Conservation (phyloP, 2,888 invertebrate species). For the Diarsia rubi region DNA sequence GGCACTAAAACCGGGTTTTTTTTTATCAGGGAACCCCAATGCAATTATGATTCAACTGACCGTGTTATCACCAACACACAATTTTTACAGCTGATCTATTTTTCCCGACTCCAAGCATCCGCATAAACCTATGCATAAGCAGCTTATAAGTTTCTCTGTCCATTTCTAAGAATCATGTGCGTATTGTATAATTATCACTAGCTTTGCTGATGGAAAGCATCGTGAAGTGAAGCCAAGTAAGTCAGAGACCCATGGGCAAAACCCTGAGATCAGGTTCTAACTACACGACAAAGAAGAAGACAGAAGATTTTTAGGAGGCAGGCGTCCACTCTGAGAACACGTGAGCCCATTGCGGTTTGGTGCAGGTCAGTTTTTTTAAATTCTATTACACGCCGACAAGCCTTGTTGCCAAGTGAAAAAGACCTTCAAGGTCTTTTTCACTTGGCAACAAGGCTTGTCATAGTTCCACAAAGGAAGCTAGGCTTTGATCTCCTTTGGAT, state of each 20-base stretch:
- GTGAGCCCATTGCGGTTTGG: neutral
- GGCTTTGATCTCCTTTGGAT: neutral
- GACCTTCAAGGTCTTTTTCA: too few relatives aligned
- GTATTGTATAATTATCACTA: too few relatives aligned
- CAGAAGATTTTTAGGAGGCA: neutral
- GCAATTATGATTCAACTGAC: constrained; percentile 3
- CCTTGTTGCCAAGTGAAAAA: too few relatives aligned
- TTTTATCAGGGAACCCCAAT: constrained; percentile 31
- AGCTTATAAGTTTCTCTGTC: neutral
- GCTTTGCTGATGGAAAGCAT: too few relatives aligned
- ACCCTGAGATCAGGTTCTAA: too few relatives aligned
- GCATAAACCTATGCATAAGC: neutral
- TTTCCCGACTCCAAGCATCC: neutral
- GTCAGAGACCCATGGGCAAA: too few relatives aligned
- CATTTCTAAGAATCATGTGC: too few relatives aligned
- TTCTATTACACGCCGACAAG: too few relatives aligned
- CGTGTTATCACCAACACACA: neutral
- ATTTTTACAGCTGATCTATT: neutral
- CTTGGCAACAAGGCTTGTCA: neutral
- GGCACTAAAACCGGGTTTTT: constrained; percentile 44
- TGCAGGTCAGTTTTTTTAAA: too few relatives aligned
- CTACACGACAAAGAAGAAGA: too few relatives aligned
- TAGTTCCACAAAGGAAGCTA: neutral
- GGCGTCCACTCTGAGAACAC: neutral
- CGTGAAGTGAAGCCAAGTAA: too few relatives aligned